Conservation (phyloP, 2,113 vertebrate genomes). For the Amazona vittata region DNA sequence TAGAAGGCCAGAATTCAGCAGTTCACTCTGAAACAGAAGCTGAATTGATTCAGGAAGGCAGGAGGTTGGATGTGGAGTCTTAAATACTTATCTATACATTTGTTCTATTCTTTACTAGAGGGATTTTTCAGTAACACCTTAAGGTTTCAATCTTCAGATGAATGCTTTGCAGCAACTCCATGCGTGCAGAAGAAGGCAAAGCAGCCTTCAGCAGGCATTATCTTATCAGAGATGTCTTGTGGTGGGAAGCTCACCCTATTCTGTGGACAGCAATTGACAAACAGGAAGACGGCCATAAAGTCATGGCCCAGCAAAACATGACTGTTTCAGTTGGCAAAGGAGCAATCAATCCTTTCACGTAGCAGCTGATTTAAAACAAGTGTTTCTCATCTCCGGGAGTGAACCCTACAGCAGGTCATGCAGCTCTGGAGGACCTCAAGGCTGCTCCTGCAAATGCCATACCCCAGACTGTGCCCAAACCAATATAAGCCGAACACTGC, state of each 20-base stretch:
- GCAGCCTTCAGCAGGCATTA: neutral
- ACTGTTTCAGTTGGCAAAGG: neutral
- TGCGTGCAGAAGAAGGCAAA: neutral
- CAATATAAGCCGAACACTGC: neutral
- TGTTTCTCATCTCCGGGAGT: neutral
- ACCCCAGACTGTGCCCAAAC: neutral
- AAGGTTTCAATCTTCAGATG: neutral
- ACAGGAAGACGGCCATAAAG: neutral
- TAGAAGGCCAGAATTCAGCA: neutral
- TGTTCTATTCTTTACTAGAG: neutral
- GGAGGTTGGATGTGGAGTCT: neutral
- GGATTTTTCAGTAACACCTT: neutral
- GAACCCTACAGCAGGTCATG: neutral
- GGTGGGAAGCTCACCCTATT: neutral
- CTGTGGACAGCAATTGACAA: neutral
- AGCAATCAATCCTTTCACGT: neutral
- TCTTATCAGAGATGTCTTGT: neutral
- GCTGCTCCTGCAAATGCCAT: neutral
- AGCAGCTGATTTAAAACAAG: slow-evolving; percentile 22
- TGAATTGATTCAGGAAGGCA: neutral
- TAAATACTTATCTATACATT: neutral
- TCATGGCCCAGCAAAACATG: neutral
- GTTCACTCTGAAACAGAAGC: neutral
- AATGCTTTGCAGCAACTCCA: neutral
- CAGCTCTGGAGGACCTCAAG: neutral